A percentile compares a stretch with the other conserved stretches of the same genome.
Evolutionary conservation across 2,797 vertebrate species (phyloP).

Genomic region (Darevskia mixta): DNA sequence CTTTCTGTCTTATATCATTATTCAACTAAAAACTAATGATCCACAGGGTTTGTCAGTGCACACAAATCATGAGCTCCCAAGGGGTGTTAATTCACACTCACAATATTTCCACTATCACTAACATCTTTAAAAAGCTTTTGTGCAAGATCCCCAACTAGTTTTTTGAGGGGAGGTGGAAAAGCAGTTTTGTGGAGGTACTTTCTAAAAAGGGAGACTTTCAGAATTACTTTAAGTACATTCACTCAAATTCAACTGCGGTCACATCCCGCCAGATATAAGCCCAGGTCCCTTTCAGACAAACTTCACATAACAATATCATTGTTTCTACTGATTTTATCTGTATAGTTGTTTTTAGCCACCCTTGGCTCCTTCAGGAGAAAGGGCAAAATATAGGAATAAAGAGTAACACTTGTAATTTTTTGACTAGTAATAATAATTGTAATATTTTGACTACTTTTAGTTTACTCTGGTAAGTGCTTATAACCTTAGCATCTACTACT

Average conservation of each 20-base stretch:
- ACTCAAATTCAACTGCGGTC: neutral
- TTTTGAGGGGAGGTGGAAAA: neutral
- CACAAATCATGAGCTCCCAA: neutral
- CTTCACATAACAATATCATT: neutral
- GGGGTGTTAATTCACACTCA: neutral
- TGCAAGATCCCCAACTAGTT: neutral
- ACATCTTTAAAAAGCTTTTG: neutral
- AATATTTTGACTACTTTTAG: neutral
- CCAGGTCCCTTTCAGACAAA: neutral
- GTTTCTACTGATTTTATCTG: too few species aligned
- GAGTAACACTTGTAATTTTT: too few species aligned
- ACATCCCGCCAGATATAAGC: neutral
- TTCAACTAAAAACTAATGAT: neutral
- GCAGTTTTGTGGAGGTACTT: neutral
- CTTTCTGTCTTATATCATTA: neutral
- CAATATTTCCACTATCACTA: neutral
- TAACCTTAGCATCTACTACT: neutral
- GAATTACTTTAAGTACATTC: neutral
- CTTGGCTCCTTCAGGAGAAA: too few species aligned
- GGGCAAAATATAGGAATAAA: too few species aligned
- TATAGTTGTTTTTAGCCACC: too few species aligned
- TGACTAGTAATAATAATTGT: neutral
- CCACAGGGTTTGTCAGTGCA: neutral
- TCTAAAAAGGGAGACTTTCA: neutral
- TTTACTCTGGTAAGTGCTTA: neutral